Evolutionary conservation across 2,113 vertebrate species (phyloP), one percentile per base, ranked within the genome.

Genomic region (Probosciger aterrimus): DNA sequence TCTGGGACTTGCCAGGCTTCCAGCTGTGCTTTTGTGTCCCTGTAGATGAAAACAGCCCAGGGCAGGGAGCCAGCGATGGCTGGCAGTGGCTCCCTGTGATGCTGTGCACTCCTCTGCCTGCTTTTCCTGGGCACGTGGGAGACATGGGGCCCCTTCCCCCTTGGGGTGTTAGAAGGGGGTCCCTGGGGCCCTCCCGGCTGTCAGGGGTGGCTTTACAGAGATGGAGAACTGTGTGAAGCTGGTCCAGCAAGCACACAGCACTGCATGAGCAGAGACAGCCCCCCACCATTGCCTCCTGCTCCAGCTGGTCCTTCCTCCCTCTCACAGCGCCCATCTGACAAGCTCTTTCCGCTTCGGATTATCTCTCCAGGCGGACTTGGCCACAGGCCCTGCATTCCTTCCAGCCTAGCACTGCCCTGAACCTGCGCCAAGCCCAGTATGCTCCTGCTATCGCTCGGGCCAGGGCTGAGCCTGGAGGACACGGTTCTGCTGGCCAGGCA

Each of bases 281-380:
- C 43, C 27, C 25, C 4, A 0, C 59, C n/a, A 10, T 47, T 0
- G 0, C 37, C 60, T 74, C 39, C 41, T 0, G 3, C 81, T 60
- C 27, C 76, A 82, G 76, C 65, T 7, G 0, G 2, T 43, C 60
- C 64, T 63, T 75, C 31, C 57, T 74, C 53, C 7, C 20, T 57
- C 67, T 76, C 14, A 0, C 76, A 22, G 91, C 6, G 0, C 44
- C 44, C 39, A 35, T 65, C 31, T 44, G 47, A 95, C 65, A 10
- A 87, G 64, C 86, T 95, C 88, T 47, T 97, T 97, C 96, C 88
- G 88, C 73, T 92, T 75, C 0, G 4, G 92, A 96, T 95, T 90
- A 90, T 92, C 92, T 59, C 90, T 53, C 82, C 65, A 18, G 68
- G 79, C 52, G 27, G 71, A 74, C 8, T 82, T 88, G 96, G 82